Evolutionary conservation across 2,888 invertebrate genomes (phyloP).

Genomic region (Mythimna pallens): DNA sequence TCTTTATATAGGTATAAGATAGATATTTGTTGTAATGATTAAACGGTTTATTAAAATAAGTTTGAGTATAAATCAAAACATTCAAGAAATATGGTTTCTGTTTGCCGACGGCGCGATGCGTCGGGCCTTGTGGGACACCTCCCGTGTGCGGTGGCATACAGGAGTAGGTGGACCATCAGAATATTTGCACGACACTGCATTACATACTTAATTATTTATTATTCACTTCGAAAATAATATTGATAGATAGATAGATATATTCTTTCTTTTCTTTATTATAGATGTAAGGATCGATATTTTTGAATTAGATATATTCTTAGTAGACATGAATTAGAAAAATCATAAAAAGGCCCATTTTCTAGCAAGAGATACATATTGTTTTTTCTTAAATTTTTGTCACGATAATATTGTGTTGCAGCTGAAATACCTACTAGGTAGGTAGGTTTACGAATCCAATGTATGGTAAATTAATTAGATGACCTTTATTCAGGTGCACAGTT

Average conservation of each 20-base stretch:
- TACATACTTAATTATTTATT: not conserved
- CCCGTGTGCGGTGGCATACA: too few relatives aligned
- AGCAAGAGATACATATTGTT: too few relatives aligned
- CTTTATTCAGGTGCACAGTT: not conserved
- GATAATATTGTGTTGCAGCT: not conserved
- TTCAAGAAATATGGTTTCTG: too few relatives aligned
- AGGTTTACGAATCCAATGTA: too few relatives aligned
- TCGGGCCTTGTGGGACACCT: not conserved
- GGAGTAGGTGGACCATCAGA: not conserved
- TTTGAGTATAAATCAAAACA: not conserved
- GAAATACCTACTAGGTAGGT: not conserved
- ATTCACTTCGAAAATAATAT: too few relatives aligned
- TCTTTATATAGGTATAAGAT: not conserved
- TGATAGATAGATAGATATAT: too few relatives aligned
- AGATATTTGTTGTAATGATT: not conserved
- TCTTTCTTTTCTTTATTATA: too few relatives aligned
- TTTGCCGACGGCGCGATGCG: conserved; percentile 36
- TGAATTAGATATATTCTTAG: too few relatives aligned
- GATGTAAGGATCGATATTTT: too few relatives aligned
- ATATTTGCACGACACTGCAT: not conserved
- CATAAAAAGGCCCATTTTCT: not conserved
- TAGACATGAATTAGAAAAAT: not conserved
- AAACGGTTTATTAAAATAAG: not conserved
- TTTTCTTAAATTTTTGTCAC: not conserved
- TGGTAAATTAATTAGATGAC: not conserved